phyloP scores from a whole-genome alignment of 1,140 invertebrate genomes.

The Leptinotarsa undecemlineata region DNA sequence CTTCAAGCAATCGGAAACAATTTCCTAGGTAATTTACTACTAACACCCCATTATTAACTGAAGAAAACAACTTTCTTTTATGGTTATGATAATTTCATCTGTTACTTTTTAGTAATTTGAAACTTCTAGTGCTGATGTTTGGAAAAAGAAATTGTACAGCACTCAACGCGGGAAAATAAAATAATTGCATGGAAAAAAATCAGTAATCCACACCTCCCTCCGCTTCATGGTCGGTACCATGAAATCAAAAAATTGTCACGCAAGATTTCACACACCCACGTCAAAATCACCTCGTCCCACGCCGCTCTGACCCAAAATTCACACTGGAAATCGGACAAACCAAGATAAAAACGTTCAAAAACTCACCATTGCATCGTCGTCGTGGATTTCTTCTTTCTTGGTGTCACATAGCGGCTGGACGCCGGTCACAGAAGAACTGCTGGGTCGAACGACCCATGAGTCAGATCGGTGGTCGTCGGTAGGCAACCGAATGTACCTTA shows the following conservation, averaged over 20 bases:
- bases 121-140: too few relatives aligned
- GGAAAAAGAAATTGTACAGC: too few relatives aligned
- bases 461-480: slow-evolving; percentile 46
- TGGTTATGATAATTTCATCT: too few relatives aligned
- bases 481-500: slow-evolving; percentile 49
- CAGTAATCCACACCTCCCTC: too few relatives aligned
- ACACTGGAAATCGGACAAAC: background rate
- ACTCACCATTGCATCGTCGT: slow-evolving; percentile 34
- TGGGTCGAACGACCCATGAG: slow-evolving; percentile 36
- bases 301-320: background rate
- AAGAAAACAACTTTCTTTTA: too few relatives aligned
- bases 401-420: slow-evolving; percentile 27
- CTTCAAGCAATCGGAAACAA: too few relatives aligned
- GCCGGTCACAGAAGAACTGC: slow-evolving; percentile 38
- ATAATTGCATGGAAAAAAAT: too few relatives aligned
- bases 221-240: too few relatives aligned
- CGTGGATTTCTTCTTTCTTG: slow-evolving; percentile 13
- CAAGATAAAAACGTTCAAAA: slow-evolving; percentile 3
- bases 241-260: background rate
- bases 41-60: too few relatives aligned
- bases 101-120: too few relatives aligned
- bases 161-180: too few relatives aligned
- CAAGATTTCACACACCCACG: background rate
- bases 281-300: background rate
- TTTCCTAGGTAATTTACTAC: too few relatives aligned